Base-by-base conservation (phyloP, 1,140 invertebrate species). In the Catajapyx aquilonaris region DNA sequence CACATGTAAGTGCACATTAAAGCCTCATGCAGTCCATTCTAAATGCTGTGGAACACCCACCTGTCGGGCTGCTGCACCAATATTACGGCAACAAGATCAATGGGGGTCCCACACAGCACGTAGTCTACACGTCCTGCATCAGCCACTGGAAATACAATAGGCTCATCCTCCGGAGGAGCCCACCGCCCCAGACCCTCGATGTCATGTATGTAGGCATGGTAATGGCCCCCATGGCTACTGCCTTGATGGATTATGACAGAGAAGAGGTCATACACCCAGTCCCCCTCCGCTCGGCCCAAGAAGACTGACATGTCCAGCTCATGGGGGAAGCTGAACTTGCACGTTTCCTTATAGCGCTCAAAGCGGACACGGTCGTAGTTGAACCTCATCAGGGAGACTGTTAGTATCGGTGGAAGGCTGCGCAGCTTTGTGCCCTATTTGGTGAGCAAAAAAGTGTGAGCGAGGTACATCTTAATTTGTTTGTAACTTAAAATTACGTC, bases 401-500 rank as follows among this genome's bases (percentile, higher is more conserved):
- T 38, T 7, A 38, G 37, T 4, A 38, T 21, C 13, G 37, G 37
- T 2, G 37, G 37, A 3, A 38, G 18, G 2, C 15, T 16, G 16
- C 23, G 22, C n/a, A 38, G 37, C 28, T 38, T 38, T 31, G 37
- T 13, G 19, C 37, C 17, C 37, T 38, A n/a, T n/a, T n/a, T n/a
- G n/a, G n/a, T n/a, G n/a, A n/a, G n/a, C n/a, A n/a, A n/a, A n/a
- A n/a, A n/a, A n/a, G n/a, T n/a, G n/a, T n/a, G n/a, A n/a, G n/a
- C n/a, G n/a, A n/a, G n/a, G n/a, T n/a, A n/a, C n/a, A n/a, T n/a
- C n/a, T n/a, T n/a, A n/a, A n/a, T n/a, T n/a, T n/a, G n/a, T n/a
- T n/a, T n/a, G n/a, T n/a, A n/a, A n/a, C n/a, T n/a, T n/a, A n/a
- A n/a, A n/a, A n/a, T n/a, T n/a, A n/a, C n/a, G n/a, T n/a, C n/a